Evolutionary conservation across 30 jellyfish, hydroid and myxozoan genomes (phyloP), one percentile per base, ranked within the genome.

Genomic region (Turritopsis dohrnii): DNA sequence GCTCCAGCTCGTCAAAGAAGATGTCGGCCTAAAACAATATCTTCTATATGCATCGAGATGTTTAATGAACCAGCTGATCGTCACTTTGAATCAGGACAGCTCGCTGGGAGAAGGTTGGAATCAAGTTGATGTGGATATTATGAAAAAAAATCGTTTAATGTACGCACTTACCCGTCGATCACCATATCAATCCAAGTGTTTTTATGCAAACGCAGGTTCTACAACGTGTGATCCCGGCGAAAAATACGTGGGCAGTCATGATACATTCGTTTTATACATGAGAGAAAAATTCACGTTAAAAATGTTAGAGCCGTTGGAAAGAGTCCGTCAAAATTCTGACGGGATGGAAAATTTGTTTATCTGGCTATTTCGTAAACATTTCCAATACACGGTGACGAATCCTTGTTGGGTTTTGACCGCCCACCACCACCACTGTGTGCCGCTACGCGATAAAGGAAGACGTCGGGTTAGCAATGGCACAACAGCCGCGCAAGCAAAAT

Each of bases 351-450:
- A 81, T 22, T 24, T 83, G 52, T 29, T 90, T 1, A 81, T 90
- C n/a, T 81, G 89, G 89, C 18, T 85, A 18, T 81, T 84, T 29
- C 54, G 83, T 25, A 66, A 80, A 28, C 81, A 85, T 52, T 25
- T 85, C 54, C 27, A 81, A 19, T 90, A 90, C 74, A 69, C 76
- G 13, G 87, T 90, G 31, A 66, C 83, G 30, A 90, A 90, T 31
- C 94, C 96, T 3, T 90, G 96, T 74, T 69, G 71, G 30, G 73
- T 74, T 7, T 87, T 90, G 21, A n/a, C 21, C 52, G 89, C 80
- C 53, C 88, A 90, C 81, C 96, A 90, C 80, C 89, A 76, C 24
- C 96, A 90, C 66, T 90, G 96, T 66, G 86, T 84, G 25, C 84
- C 94, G 8, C 74, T 90, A 1, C 77, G 92, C 16, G 89, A 85